Base-by-base conservation (phyloP, 2,113 vertebrate species). In the Hippocampus barbouri region DNA sequence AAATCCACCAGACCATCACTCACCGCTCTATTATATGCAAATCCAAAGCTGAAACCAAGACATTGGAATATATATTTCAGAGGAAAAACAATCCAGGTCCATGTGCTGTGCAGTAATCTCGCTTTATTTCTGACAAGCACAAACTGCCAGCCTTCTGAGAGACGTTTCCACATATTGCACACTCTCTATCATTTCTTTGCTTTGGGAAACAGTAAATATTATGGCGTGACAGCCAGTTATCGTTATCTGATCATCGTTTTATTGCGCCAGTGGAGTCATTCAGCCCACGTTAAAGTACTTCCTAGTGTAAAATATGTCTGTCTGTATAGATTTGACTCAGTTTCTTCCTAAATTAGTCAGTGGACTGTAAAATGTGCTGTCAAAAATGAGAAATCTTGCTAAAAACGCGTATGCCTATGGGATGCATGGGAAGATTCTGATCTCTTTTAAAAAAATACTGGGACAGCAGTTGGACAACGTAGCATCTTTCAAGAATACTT, bases 231-330 rank as follows among this genome's bases (percentile, higher is more conserved):
- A 66, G 25, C 56, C 30, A 67, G 66, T 76, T 70, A 84, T 78
- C 57, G 64, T 20, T 79, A 79, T 38, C 38, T 77, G 77, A 73
- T 80, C 72, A 69, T 56, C 72, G 34, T 75, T 41, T 69, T 62
- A 62, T 69, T 69, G 65, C 71, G 72, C 63, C 64, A 27, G 70
- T 56, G 45, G 68, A 61, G 73, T 67, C 30, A 16, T 30, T 74
- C 53, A 51, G 76, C 43, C 61, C 70, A 75, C 69, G 51, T 80
- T 69, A 47, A 18, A 74, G 30, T 12, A 38, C 34, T 79, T 70
- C 41, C 49, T 75, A 20, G 61, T 80, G 76, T 74, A 71, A 83
- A 82, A 76, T 72, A 76, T 71, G 16, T 62, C 69, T 45, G 45
- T 59, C 51, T 71, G 30, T 71, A 53, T 68, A 53, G 68, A 40